phyloP scores from a whole-genome alignment of 1,140 invertebrate genomes.

The Cotesia typhae region DNA sequence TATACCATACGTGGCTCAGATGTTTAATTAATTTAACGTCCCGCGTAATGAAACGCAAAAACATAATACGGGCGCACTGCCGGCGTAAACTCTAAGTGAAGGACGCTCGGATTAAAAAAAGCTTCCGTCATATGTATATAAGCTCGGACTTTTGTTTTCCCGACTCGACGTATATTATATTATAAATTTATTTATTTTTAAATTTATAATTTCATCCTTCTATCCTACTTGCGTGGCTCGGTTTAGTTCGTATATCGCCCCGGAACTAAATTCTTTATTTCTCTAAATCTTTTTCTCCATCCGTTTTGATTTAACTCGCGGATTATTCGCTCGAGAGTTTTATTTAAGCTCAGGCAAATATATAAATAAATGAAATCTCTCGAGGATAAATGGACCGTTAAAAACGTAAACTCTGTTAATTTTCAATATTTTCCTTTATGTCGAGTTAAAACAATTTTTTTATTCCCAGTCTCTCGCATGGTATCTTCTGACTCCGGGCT shows the following conservation, averaged over 20 bases:
- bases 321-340: slow-evolving; percentile 10
- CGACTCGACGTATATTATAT: not conserved
- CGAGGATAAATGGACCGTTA: not conserved
- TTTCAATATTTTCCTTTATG: slow-evolving; percentile 7
- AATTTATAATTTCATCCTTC: not conserved
- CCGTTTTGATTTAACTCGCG: slow-evolving; percentile 21
- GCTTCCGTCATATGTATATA: not conserved
- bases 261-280: slow-evolving; percentile 5
- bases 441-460: slow-evolving; percentile 4
- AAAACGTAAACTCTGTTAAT: not conserved
- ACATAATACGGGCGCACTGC: slow-evolving; percentile 51
- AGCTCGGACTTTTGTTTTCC: not conserved
- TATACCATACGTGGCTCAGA: slow-evolving; percentile 45
- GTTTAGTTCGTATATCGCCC: not conserved
- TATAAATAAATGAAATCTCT: not conserved
- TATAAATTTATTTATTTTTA: slow-evolving; percentile 2
- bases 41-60: slow-evolving; percentile 52
- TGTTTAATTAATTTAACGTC: slow-evolving; percentile 59
- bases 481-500: not conserved
- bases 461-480: not conserved
- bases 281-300: not conserved
- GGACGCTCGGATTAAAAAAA: slow-evolving; percentile 37
- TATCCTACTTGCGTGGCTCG: not conserved
- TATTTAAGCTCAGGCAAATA: not conserved
- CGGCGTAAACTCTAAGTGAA: not conserved